A percentile compares a stretch with the other conserved stretches of the same genome.
These are phyloP conservation scores for Tachina lurida DNA, from an alignment of 2,888 invertebrate species.

Conservation along the genomic window DNA sequence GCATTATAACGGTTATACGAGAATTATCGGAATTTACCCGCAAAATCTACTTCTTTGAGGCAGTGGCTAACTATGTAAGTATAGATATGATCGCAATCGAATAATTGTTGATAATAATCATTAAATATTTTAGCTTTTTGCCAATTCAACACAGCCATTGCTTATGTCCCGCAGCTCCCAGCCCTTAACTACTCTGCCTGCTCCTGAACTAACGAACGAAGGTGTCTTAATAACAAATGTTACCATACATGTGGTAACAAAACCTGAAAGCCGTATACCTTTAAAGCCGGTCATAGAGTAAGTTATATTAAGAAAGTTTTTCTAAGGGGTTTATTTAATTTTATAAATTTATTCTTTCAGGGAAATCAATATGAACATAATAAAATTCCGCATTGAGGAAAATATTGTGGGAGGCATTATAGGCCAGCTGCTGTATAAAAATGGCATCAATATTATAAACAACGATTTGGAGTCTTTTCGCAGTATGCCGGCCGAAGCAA, in stretches of 20 bases:
- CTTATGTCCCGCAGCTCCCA: conserved; percentile 76
- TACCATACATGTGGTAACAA: conserved; percentile 92
- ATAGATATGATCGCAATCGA: neutral
- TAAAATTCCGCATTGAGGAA: conserved; percentile 90
- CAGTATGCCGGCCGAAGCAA: conserved; percentile 73
- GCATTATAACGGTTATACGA: conserved; percentile 93
- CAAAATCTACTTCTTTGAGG: conserved; percentile 90
- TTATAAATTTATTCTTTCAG: conserved; percentile 79
- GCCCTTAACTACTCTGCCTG: conserved; percentile 77
- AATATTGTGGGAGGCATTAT: conserved; percentile 89
- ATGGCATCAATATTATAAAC: conserved; percentile 78
- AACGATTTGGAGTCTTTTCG: conserved; percentile 78
- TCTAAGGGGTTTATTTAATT: neutral
- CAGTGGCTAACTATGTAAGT: conserved; percentile 86
- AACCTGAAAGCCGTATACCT: conserved; percentile 86
- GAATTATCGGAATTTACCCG: conserved; percentile 88
- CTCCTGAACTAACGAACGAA: conserved; percentile 83
- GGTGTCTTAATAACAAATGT: conserved; percentile 91
- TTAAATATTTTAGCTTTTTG: conserved; percentile 76
- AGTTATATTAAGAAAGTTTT: conserved; percentile 68
- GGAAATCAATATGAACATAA: conserved; percentile 87
- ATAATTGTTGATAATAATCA: neutral
- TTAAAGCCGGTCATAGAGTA: conserved; percentile 80
- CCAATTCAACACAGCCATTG: conserved; percentile 78
- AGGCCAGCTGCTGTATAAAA: conserved; percentile 87